These are phyloP conservation scores for Pipa parva DNA, from an alignment of 2,113 vertebrate species.

Conservation along the genomic window DNA sequence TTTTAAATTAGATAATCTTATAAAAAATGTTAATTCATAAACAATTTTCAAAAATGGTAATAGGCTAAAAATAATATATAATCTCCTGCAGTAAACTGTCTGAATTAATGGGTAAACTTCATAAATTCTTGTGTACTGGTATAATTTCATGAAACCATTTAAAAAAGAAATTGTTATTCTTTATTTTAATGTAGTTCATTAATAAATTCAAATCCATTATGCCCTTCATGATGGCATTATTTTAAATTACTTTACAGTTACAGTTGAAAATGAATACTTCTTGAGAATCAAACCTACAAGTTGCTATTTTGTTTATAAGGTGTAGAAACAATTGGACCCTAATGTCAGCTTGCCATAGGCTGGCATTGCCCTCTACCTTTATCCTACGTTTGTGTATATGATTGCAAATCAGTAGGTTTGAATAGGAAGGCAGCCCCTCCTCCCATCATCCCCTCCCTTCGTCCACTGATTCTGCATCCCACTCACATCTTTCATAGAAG, in stretches of 20 bases:
- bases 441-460: slow-evolving; percentile 9
- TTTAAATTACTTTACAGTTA: not conserved
- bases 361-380: slow-evolving; percentile 33
- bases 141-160: not conserved
- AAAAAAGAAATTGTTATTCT: not conserved
- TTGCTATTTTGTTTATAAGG: not conserved
- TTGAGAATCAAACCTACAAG: slow-evolving; percentile 12
- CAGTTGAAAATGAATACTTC: not conserved
- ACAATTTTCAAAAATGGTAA: not conserved
- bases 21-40: not conserved
- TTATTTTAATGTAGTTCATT: not conserved
- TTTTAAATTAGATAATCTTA: not conserved
- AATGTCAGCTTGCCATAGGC: slow-evolving; percentile 11
- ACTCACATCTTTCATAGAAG: slow-evolving; percentile 36
- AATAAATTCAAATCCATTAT: not conserved
- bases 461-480: slow-evolving; percentile 34
- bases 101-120: not conserved
- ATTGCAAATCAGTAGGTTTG: slow-evolving; percentile 31
- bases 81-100: not conserved
- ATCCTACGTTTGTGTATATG: slow-evolving; percentile 29
- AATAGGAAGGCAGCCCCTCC: slow-evolving; percentile 22
- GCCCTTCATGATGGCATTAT: no score
- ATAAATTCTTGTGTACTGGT: not conserved
- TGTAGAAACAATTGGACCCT: slow-evolving; percentile 9
- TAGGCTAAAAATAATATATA: not conserved